Conservation (phyloP, 2,888 invertebrate species). For the Steromphala cineraria region DNA sequence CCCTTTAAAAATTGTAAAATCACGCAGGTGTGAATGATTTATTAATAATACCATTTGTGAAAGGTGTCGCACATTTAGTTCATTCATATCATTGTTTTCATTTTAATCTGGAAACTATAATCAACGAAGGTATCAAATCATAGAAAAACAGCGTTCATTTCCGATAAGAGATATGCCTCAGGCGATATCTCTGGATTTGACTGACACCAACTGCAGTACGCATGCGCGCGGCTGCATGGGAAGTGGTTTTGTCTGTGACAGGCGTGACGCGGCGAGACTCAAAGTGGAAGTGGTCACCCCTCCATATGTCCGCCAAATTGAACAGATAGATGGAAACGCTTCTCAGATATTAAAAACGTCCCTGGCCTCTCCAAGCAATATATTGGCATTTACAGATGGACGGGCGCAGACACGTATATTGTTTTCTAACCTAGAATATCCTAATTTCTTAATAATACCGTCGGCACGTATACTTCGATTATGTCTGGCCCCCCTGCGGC, state of each 20-base stretch:
- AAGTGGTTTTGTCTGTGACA: not conserved
- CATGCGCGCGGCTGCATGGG: not conserved
- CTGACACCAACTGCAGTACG: not conserved
- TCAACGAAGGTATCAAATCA: too few species aligned
- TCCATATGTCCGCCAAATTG: slow-evolving; percentile 5
- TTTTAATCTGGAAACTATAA: too few species aligned
- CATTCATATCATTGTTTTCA: too few species aligned
- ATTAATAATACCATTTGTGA: too few species aligned
- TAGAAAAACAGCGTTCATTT: too few species aligned
- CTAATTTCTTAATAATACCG: slow-evolving; percentile 14
- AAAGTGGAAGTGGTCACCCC: not conserved
- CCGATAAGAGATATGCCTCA: too few species aligned
- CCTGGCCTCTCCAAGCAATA: too few species aligned
- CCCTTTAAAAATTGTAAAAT: too few species aligned
- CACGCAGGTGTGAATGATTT: too few species aligned
- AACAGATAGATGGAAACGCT: not conserved
- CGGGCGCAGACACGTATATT: slow-evolving; percentile 1
- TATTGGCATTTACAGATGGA: too few species aligned
- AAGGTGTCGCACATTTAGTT: too few species aligned
- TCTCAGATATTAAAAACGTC: not conserved
- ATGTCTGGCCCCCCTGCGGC: not conserved
- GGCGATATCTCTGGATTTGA: too few species aligned
- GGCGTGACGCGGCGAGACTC: not conserved
- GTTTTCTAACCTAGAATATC: slow-evolving; percentile 15
- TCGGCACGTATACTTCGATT: slow-evolving; percentile 9